Conservation (phyloP, 23 tunicate species). For the Corella eumyota region DNA sequence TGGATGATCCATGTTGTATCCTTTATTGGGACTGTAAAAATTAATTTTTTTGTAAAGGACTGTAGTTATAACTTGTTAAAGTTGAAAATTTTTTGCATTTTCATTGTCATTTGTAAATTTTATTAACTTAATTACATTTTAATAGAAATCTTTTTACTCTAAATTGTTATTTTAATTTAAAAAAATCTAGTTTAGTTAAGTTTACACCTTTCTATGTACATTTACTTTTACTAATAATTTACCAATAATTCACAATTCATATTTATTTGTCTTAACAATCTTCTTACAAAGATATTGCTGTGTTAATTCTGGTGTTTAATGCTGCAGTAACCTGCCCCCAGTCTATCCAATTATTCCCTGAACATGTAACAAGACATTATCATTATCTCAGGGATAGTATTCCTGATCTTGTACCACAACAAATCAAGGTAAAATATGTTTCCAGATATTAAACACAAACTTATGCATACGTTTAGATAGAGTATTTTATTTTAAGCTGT, state of each 20-base stretch:
- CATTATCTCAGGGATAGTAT: slow-evolving; percentile 87
- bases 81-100: slow-evolving; percentile 7
- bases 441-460: too few relatives aligned
- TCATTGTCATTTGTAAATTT: background rate
- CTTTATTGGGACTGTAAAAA: background rate
- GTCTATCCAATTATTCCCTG: slow-evolving; percentile 85
- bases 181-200: too few relatives aligned
- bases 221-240: background rate
- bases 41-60: background rate
- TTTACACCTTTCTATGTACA: too few relatives aligned
- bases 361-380: slow-evolving; percentile 80
- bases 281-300: slow-evolving; percentile 37
- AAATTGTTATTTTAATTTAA: too few relatives aligned
- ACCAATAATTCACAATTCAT: background rate
- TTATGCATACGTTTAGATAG: too few relatives aligned
- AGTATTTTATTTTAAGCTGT: too few relatives aligned
- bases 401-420: slow-evolving; percentile 87
- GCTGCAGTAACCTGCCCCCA: slow-evolving; percentile 66
- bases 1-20: slow-evolving; percentile 93
- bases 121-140: background rate
- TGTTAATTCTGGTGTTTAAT: slow-evolving; percentile 80
- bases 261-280: slow-evolving; percentile 9
- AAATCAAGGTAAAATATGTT: slow-evolving; percentile 44
- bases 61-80: background rate
- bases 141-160: background rate